These are phyloP conservation scores for Gobionotothen gibberifrons DNA, from an alignment of 2,797 vertebrate genomes.

Conservation along the genomic window DNA sequence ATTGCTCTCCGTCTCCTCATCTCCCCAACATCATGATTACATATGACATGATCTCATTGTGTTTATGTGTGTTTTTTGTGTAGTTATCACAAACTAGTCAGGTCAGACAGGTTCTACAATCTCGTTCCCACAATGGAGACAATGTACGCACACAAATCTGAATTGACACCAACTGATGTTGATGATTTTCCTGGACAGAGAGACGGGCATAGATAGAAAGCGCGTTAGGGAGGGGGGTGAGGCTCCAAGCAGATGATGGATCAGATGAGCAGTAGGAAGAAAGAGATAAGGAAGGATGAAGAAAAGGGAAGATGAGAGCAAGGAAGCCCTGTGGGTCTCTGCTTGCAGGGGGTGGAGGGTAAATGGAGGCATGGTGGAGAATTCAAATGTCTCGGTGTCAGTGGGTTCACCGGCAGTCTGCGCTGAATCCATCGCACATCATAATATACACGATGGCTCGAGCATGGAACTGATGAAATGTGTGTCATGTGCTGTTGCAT, in stretches of 20 bases:
- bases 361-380: conserved; percentile 38
- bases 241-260: conserved; percentile 41
- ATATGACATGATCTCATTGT: conserved; percentile 2
- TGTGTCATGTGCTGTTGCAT: conserved; percentile 12
- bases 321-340: conserved; percentile 30
- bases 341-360: conserved; percentile 32
- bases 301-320: conserved; percentile 29
- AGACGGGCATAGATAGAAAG: conserved; percentile 1
- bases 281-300: conserved; percentile 40
- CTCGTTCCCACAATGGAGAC: background rate
- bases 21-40: conserved; percentile 20
- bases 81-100: conserved; percentile 7
- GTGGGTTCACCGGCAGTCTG: conserved; percentile 35
- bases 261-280: conserved; percentile 46
- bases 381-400: conserved; percentile 49
- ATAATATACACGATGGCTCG: background rate
- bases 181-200: conserved; percentile 36
- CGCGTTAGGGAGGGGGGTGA: conserved; percentile 10
- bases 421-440: conserved; percentile 29
- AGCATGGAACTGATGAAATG: conserved; percentile 14
- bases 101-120: conserved; percentile 26
- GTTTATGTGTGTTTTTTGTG: conserved; percentile 6
- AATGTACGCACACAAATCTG: conserved; percentile 21
- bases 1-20: conserved; percentile 32
- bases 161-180: conserved; percentile 15